phyloP scores from a whole-genome alignment of 2,888 invertebrate genomes.

The Rosalia funebris region DNA sequence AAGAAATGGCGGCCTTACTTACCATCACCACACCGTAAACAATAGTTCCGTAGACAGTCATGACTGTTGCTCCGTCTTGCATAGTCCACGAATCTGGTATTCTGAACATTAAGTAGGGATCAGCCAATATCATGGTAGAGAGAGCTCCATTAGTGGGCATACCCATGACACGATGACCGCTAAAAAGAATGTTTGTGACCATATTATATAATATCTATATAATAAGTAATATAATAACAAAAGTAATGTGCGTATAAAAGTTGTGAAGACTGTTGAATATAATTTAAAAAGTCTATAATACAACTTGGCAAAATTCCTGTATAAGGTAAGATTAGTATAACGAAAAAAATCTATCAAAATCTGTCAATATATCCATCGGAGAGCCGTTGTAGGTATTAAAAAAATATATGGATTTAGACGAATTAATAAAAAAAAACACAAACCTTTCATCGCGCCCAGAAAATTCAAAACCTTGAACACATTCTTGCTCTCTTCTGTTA shows the following conservation, averaged over 20 bases:
- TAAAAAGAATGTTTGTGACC: too few species aligned
- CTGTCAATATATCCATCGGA: too few species aligned
- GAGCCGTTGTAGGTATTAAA: too few species aligned
- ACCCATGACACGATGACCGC: slow-evolving; percentile 60
- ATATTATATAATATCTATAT: too few species aligned
- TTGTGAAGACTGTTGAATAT: background rate
- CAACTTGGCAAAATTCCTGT: too few species aligned
- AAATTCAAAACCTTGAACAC: slow-evolving; percentile 75
- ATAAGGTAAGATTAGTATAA: background rate
- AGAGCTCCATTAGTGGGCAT: slow-evolving; percentile 67
- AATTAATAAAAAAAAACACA: background rate
- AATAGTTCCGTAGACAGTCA: slow-evolving; percentile 69
- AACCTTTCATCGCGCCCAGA: slow-evolving; percentile 63
- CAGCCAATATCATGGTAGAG: slow-evolving; percentile 67
- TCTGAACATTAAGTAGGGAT: slow-evolving; percentile 63
- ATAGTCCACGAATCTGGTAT: slow-evolving; percentile 68
- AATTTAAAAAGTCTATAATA: too few species aligned
- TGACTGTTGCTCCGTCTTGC: slow-evolving; percentile 71
- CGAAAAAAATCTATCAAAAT: background rate
- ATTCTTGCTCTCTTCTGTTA: slow-evolving; percentile 71
- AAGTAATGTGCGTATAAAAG: background rate
- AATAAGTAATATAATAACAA: background rate
- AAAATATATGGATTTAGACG: background rate
- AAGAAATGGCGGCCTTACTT: too few species aligned
- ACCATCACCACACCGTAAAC: slow-evolving; percentile 49